phyloP scores from a whole-genome alignment of 2,797 vertebrate genomes.

The Lacerta agilis region DNA sequence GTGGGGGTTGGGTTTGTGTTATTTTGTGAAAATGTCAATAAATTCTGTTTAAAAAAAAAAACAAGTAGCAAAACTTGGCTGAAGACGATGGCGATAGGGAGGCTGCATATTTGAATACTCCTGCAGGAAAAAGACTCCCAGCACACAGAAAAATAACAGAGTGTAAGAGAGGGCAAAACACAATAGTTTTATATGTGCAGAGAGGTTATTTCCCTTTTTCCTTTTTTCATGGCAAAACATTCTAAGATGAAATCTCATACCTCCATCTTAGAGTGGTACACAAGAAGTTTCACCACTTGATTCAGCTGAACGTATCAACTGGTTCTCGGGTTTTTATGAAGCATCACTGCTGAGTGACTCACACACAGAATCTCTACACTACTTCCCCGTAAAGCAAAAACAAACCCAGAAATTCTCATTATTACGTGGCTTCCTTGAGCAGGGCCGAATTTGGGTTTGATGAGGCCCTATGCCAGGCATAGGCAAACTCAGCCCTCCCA shows the following conservation, averaged over 20 bases:
- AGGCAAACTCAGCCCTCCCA: too few relatives aligned
- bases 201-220: not conserved
- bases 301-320: not conserved
- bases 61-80: not conserved
- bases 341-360: too few relatives aligned
- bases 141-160: not conserved
- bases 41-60: too few relatives aligned
- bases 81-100: not conserved
- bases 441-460: too few relatives aligned
- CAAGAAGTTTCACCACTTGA: not conserved
- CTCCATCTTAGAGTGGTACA: not conserved
- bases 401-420: not conserved
- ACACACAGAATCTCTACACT: not conserved
- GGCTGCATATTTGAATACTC: not conserved
- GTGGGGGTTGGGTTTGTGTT: too few relatives aligned
- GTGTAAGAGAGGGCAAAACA: not conserved
- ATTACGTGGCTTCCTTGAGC: too few relatives aligned
- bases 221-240: not conserved
- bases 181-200: not conserved
- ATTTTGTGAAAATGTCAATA: too few relatives aligned
- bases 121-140: not conserved
- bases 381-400: not conserved
- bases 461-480: too few relatives aligned
- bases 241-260: not conserved
- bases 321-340: not conserved